Evolutionary conservation across 92 coral and sea anemone genomes (phyloP).

Genomic region (Parazoanthus atlanticus): DNA sequence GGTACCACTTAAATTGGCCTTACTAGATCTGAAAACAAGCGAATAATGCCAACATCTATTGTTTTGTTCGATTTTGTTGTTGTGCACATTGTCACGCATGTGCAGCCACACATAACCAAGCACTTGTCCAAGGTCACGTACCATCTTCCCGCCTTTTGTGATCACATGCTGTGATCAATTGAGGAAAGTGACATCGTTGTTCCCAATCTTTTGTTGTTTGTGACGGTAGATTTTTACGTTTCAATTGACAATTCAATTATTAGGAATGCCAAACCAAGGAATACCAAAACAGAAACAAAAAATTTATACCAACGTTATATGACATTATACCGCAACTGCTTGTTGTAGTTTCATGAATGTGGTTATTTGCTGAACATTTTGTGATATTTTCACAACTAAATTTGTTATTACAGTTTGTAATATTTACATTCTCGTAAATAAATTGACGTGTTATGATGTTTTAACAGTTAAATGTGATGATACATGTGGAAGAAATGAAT

Average conservation of each 20-base stretch:
- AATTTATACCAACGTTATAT: background rate
- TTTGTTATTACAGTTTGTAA: background rate
- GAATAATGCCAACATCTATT: constrained; percentile 3
- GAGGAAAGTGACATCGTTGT: background rate
- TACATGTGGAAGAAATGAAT: too few species aligned
- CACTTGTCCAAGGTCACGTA: constrained; percentile 3
- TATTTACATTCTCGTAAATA: background rate
- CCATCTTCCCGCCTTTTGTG: background rate
- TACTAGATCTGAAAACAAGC: constrained; percentile 5
- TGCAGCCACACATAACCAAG: constrained; percentile 14
- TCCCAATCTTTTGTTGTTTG: constrained; percentile 19
- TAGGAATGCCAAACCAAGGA: too few species aligned
- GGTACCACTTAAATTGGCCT: constrained; percentile 4
- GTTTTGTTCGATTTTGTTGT: constrained; percentile 21
- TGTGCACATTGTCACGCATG: constrained; percentile 25
- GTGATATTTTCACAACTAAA: constrained; percentile 1
- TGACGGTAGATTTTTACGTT: constrained; percentile 8
- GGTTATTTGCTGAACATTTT: constrained; percentile 9
- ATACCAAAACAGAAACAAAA: constrained; percentile 34
- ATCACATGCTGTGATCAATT: constrained; percentile 14
- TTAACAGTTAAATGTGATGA: too few species aligned
- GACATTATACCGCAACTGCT: background rate
- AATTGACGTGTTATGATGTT: background rate
- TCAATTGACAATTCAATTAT: too few species aligned
- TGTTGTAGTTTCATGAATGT: constrained; percentile 2